phyloP scores from a whole-genome alignment of 2,113 vertebrate genomes.

The Microcebus jonahi region DNA sequence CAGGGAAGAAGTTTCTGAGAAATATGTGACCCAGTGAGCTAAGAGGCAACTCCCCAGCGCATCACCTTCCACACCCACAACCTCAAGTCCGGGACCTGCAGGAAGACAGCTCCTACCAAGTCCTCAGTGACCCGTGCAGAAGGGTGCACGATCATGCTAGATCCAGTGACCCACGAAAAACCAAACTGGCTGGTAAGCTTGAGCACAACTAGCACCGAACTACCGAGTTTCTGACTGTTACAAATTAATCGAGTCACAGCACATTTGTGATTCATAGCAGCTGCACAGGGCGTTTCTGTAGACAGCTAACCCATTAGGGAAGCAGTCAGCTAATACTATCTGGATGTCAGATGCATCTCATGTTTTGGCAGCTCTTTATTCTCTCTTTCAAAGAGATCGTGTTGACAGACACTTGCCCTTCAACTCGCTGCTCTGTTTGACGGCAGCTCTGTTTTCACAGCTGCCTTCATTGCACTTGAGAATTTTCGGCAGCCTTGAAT shows the following conservation, averaged over 20 bases:
- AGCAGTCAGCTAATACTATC: neutral
- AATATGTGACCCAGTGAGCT: neutral
- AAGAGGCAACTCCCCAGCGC: neutral
- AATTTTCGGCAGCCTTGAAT: conserved; percentile 4
- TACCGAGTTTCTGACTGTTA: neutral
- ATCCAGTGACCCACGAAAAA: neutral
- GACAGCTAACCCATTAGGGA: neutral
- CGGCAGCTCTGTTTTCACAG: conserved; percentile 21
- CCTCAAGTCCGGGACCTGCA: neutral
- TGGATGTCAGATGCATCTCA: neutral
- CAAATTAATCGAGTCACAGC: neutral
- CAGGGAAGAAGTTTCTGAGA: conserved; percentile 52
- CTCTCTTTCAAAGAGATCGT: neutral
- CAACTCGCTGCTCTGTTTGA: neutral
- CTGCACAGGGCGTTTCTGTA: neutral
- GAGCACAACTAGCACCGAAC: neutral
- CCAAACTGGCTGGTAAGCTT: neutral
- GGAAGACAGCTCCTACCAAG: too few species aligned
- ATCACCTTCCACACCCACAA: neutral
- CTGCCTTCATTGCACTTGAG: conserved; percentile 5
- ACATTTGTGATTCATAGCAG: neutral
- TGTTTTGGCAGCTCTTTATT: neutral
- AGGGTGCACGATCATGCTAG: fast-evolving
- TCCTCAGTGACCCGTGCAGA: neutral
- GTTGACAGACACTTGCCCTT: neutral